Evolutionary conservation across 2,888 invertebrate species (phyloP).

Genomic region (Rhingia rostrata): DNA sequence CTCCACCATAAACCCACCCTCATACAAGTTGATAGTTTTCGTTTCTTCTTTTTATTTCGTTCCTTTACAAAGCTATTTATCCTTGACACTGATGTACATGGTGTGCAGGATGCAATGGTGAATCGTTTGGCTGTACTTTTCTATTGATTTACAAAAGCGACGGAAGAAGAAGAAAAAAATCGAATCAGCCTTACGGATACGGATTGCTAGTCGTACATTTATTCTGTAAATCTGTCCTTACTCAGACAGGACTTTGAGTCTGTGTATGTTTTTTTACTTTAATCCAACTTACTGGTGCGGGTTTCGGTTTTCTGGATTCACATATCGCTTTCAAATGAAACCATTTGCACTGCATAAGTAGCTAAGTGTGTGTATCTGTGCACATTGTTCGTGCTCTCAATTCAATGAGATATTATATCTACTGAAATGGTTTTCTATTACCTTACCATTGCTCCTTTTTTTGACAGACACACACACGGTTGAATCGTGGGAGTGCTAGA

Average conservation of each 20-base stretch:
- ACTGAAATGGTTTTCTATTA: conserved; percentile 5
- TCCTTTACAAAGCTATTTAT: conserved; percentile 53
- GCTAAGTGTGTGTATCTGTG: background rate
- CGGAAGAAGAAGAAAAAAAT: conserved; percentile 4
- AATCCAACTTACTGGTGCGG: conserved; percentile 20
- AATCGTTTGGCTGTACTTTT: conserved; percentile 34
- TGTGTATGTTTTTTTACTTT: conserved; percentile 1
- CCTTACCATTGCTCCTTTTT: background rate
- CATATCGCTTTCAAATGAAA: conserved; percentile 18
- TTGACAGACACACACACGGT: background rate
- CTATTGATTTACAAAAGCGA: conserved; percentile 25
- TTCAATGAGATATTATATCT: conserved; percentile 7
- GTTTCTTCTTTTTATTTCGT: background rate
- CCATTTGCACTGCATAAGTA: conserved; percentile 15
- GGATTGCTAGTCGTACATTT: background rate
- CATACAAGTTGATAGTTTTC: conserved; percentile 7
- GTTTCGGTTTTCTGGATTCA: background rate
- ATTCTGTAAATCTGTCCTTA: background rate
- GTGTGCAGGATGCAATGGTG: conserved; percentile 18
- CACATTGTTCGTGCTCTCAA: background rate
- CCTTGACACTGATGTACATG: conserved; percentile 22
- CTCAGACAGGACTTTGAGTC: background rate
- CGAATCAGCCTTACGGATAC: background rate
- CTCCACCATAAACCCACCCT: background rate
- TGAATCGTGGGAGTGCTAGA: background rate